Evolutionary conservation across 2,113 vertebrate species (phyloP), one percentile per base, ranked within the genome.

Genomic region (Grammomys dolichurus): DNA sequence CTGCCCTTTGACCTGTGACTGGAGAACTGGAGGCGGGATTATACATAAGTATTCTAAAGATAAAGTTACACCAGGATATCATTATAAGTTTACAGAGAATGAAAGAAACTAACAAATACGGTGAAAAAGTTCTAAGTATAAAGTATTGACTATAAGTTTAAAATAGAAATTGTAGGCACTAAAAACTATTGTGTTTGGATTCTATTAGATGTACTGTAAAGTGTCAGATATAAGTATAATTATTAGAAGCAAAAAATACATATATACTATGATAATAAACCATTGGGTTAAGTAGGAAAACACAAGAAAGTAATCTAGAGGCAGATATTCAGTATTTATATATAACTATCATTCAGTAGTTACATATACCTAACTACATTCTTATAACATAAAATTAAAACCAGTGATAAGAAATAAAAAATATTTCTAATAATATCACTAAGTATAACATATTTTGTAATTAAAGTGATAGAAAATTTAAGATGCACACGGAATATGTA

Each of bases 21-120:
- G 1, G 28, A 78, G n/a, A 87, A 36, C 36, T 78, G 24, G 51
- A 4, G 43, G n/a, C 84, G 46, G 78, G 24, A 48, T 63, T n/a
- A 76, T 11, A 82, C n/a, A 40, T 26, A 40, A 81, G 9, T 11
- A 2, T 91, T 82, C 31, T 46, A 58, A 81, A 33, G 28, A 43
- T 54, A 63, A 76, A 69, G 90, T 76, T 82, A 54, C 28, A 87
- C 46, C 0, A 58, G 77, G 26, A 8, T 69, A 90, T 76, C 11
- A 93, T 69, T 93, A 51, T 67, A 93, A 40, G 36, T 19, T 4
- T 54, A 75, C 60, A 90, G 26, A 9, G 60, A 91, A 91, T 63
- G 91, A 33, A 91, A 65, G 60, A 91, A 91, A 36, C 77, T 91
- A 90, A 90, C 17, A 82, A 17, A 88, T 28, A 46, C 87, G 91